Evolutionary conservation across 1,140 invertebrate genomes (phyloP).

Genomic region (Oryctes rhinoceros): DNA sequence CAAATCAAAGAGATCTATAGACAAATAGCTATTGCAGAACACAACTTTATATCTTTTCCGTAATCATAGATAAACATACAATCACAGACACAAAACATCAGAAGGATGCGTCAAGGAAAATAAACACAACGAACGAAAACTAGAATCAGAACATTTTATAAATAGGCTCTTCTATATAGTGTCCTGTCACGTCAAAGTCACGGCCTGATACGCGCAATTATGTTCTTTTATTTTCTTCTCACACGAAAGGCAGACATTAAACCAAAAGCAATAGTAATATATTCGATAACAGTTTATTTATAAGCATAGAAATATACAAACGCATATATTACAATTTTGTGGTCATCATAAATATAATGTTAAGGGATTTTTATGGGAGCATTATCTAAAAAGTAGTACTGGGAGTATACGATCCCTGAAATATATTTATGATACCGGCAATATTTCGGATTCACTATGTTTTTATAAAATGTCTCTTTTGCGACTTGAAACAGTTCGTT

Average conservation of each 20-base stretch:
- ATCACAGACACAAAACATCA: neutral
- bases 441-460: slow-evolving; percentile 4
- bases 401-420: neutral
- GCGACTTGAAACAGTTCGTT: neutral
- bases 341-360: slow-evolving; percentile 13
- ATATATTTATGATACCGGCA: neutral
- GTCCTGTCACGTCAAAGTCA: slow-evolving; percentile 44
- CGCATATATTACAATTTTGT: slow-evolving; percentile 12
- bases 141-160: neutral
- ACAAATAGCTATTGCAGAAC: neutral
- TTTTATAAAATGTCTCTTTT: neutral
- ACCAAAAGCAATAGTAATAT: slow-evolving; percentile 1
- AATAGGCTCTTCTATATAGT: slow-evolving; percentile 37
- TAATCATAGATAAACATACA: neutral
- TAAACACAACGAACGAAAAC: neutral
- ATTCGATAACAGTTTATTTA: slow-evolving; percentile 23
- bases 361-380: neutral
- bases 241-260: slow-evolving; percentile 19
- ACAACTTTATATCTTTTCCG: neutral
- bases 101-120: slow-evolving; percentile 1
- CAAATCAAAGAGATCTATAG: neutral
- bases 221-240: slow-evolving; percentile 26
- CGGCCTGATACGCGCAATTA: slow-evolving; percentile 43
- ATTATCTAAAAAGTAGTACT: neutral
- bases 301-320: neutral